Evolutionary conservation across 2,113 vertebrate genomes (phyloP).

Genomic region (Microcebus lehilahytsara): DNA sequence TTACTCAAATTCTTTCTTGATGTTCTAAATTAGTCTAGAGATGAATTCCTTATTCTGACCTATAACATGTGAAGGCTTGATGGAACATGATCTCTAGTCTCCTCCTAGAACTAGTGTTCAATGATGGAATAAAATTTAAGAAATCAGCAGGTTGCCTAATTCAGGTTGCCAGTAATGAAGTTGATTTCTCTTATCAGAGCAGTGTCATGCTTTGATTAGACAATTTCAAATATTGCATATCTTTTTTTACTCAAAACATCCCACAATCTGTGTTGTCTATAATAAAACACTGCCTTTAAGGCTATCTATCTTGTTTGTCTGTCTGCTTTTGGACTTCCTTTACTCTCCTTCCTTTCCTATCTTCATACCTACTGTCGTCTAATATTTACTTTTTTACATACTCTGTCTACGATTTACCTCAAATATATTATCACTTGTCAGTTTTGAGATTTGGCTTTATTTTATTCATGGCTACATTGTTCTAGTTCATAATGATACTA

Average conservation of each 20-base stretch:
- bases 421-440: not conserved
- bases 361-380: not conserved
- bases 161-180: not conserved
- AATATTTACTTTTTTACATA: not conserved
- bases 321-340: not conserved
- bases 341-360: not conserved
- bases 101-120: not conserved
- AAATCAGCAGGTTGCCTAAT: not conserved
- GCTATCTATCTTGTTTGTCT: rapidly evolving
- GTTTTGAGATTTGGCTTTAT: not conserved
- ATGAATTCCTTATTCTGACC: not conserved
- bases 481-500: not conserved
- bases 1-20: not conserved
- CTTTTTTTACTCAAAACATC: not conserved
- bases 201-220: not conserved
- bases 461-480: not conserved
- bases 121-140: not conserved
- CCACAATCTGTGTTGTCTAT: not conserved
- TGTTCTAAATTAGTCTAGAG: not conserved
- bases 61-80: not conserved
- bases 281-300: not conserved
- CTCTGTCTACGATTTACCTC: not conserved
- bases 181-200: not conserved
- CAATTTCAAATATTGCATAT: not conserved
- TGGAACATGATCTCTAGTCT: not conserved